Conservation (phyloP, 1,140 invertebrate genomes). For the Hydropsyche tenuis region DNA sequence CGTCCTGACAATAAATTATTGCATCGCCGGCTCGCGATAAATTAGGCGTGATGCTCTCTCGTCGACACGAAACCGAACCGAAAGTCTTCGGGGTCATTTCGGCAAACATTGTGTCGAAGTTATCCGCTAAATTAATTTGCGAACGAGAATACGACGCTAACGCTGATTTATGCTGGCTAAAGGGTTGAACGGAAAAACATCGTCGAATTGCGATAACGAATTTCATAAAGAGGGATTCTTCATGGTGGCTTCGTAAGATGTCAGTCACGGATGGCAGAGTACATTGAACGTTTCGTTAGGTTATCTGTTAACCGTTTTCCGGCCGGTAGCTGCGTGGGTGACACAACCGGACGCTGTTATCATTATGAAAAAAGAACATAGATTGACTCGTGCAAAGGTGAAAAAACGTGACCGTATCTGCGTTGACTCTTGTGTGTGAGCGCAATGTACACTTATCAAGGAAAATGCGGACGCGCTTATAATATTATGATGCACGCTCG, state of each 20-base stretch:
- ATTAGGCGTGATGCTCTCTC: conserved; percentile 23
- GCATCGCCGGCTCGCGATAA: conserved; percentile 29
- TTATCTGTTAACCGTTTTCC: conserved; percentile 30
- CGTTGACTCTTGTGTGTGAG: no score
- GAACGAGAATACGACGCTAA: conserved; percentile 3
- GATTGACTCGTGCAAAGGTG: no score
- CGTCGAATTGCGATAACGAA: neutral
- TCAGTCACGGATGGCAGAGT: neutral
- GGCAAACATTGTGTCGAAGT: conserved; percentile 20
- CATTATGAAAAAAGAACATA: neutral
- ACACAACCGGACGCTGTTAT: conserved; percentile 29
- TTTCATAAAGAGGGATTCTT: neutral
- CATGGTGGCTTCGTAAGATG: neutral
- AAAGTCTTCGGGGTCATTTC: conserved; percentile 18
- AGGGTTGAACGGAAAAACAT: conserved; percentile 19
- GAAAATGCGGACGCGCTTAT: neutral
- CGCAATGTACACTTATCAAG: no score
- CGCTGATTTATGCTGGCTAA: conserved; percentile 14
- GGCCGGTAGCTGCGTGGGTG: conserved; percentile 28
- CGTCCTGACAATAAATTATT: conserved; percentile 38
- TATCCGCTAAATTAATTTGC: conserved; percentile 31
- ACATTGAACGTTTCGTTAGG: conserved; percentile 34
- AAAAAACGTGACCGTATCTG: no score
- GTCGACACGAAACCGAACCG: conserved; percentile 7
- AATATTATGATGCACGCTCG: no score